Conservation (phyloP, 2,797 vertebrate genomes). For the Silurus lanzhouensis region DNA sequence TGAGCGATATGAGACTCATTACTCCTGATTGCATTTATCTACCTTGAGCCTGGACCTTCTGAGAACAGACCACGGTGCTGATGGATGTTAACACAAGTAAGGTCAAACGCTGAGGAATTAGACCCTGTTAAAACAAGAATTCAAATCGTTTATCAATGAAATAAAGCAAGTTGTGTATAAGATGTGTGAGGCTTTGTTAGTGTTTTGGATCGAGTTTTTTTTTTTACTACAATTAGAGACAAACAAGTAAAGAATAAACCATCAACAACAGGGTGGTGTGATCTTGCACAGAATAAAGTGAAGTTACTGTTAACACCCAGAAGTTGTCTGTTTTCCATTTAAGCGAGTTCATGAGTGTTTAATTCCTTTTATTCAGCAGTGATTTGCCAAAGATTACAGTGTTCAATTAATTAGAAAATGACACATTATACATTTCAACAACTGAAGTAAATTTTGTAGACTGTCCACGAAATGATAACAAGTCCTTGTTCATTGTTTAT, state of each 20-base stretch:
- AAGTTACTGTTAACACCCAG: background rate
- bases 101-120: conserved; percentile 54
- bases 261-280: background rate
- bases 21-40: conserved; percentile 56
- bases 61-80: conserved; percentile 37
- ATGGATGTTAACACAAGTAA: conserved; percentile 54
- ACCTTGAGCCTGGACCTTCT: conserved; percentile 43
- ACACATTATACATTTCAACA: background rate
- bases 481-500: background rate
- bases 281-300: background rate
- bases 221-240: background rate
- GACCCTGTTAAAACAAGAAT: conserved; percentile 41
- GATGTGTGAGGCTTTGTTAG: background rate
- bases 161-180: background rate
- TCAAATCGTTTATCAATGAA: conserved; percentile 41
- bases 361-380: background rate
- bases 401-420: background rate
- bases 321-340: background rate
- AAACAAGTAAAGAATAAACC: background rate
- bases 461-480: background rate
- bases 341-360: background rate
- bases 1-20: conserved; percentile 58
- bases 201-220: background rate
- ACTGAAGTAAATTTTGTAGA: background rate
- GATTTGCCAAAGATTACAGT: background rate